Conservation (phyloP, 1,140 invertebrate genomes). For the Bactericera cockerelli region DNA sequence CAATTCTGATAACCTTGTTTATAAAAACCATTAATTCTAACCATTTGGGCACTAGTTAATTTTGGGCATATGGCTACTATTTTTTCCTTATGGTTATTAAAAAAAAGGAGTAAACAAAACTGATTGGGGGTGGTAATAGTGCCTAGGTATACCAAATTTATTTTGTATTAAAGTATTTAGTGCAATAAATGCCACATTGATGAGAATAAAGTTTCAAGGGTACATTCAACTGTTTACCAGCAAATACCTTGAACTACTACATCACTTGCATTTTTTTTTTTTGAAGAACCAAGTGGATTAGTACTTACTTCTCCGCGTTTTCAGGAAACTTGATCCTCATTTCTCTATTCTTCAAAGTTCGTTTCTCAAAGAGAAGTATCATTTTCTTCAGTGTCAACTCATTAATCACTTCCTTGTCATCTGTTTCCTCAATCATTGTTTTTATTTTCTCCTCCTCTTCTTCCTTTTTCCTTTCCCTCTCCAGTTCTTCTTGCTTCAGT, state of each 20-base stretch:
- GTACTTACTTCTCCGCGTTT: conserved; percentile 69
- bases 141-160: background rate
- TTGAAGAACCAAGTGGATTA: too few species aligned
- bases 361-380: conserved; percentile 84
- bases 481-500: background rate
- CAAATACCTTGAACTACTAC: too few species aligned
- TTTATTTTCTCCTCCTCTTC: background rate
- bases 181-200: background rate
- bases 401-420: conserved; percentile 61
- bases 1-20: background rate
- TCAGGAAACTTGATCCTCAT: conserved; percentile 98
- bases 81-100: too few species aligned
- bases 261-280: too few species aligned
- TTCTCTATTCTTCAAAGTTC: conserved; percentile 87
- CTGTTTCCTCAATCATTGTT: background rate
- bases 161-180: background rate
- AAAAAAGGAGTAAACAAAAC: too few species aligned
- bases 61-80: too few species aligned
- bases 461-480: conserved; percentile 5
- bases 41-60: too few species aligned
- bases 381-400: conserved; percentile 76
- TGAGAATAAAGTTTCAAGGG: background rate
- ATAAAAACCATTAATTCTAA: background rate
- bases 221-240: too few species aligned
- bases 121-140: too few species aligned